phyloP scores from a whole-genome alignment of 1,140 invertebrate species.

The Telenomus remus region DNA sequence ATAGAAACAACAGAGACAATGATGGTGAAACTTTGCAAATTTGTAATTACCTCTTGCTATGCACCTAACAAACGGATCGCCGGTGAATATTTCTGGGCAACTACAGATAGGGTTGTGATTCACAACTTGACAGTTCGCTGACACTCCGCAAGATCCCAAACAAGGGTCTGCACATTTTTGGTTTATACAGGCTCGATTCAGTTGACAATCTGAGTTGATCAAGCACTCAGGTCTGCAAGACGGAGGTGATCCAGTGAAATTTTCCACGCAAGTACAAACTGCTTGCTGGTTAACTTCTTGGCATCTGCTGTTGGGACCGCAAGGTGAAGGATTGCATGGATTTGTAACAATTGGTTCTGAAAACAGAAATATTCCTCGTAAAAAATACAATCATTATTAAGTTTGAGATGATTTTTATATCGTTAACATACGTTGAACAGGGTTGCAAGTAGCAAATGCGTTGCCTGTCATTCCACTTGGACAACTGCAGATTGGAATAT shows the following conservation, averaged over 20 bases:
- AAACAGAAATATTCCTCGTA: background rate
- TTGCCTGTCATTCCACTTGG: constrained; percentile 81
- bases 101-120: constrained; percentile 79
- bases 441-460: constrained; percentile 79
- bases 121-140: constrained; percentile 82
- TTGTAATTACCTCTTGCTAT: constrained; percentile 77
- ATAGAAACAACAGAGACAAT: no score
- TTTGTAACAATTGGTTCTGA: constrained; percentile 25
- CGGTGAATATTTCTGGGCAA: constrained; percentile 76
- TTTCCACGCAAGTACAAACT: constrained; percentile 84
- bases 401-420: background rate
- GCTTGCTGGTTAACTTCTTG: constrained; percentile 77
- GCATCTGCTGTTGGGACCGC: constrained; percentile 87
- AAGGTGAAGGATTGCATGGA: constrained; percentile 84
- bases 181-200: constrained; percentile 83
- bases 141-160: constrained; percentile 83
- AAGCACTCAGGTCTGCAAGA: constrained; percentile 85
- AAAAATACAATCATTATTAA: constrained; percentile 4
- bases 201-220: constrained; percentile 83
- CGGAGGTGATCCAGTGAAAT: constrained; percentile 83
- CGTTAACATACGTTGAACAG: constrained; percentile 66
- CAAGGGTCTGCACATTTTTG: constrained; percentile 89
- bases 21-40: no score
- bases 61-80: constrained; percentile 77
- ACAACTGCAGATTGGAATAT: constrained; percentile 81